These are phyloP conservation scores for Nothobranchius kuhntae DNA, from an alignment of 2,113 vertebrate species.

Conservation along the genomic window DNA sequence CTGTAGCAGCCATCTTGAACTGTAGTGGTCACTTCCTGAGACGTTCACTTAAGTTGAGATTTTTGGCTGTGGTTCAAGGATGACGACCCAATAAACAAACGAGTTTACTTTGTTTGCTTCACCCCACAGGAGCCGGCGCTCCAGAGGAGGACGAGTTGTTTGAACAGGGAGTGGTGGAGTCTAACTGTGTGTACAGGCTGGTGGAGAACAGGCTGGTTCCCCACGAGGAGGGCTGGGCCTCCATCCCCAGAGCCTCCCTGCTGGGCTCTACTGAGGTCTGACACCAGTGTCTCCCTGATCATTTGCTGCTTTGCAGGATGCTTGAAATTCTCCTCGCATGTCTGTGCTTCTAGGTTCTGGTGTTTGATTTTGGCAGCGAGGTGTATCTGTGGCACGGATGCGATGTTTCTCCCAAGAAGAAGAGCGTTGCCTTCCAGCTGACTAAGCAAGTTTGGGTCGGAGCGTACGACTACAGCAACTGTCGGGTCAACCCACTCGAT, in stretches of 20 bases:
- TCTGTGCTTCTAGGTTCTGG: conserved; percentile 69
- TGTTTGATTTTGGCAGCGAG: conserved; percentile 84
- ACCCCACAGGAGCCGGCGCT: conserved; percentile 58
- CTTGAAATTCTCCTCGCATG: too few species aligned
- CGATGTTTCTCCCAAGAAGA: conserved; percentile 66
- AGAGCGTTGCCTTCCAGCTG: conserved; percentile 75
- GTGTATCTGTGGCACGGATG: conserved; percentile 82
- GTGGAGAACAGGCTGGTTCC: conserved; percentile 79
- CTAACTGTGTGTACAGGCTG: conserved; percentile 82
- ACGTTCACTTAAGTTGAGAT: too few species aligned
- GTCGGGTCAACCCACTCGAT: conserved; percentile 80
- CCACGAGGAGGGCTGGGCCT: conserved; percentile 78
- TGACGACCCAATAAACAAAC: too few species aligned
- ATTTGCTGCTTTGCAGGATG: background rate
- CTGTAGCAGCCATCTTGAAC: too few species aligned
- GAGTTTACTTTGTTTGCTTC: background rate
- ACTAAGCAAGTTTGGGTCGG: conserved; percentile 80
- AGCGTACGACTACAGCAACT: conserved; percentile 82
- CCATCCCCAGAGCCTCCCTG: conserved; percentile 68
- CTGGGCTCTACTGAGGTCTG: conserved; percentile 75
- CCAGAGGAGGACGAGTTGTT: conserved; percentile 79
- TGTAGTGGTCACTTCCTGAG: too few species aligned
- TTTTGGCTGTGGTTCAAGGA: too few species aligned
- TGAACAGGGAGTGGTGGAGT: conserved; percentile 77
- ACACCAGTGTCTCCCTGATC: background rate